phyloP scores from a whole-genome alignment of 2,113 vertebrate genomes.

The Podocnemis expansa region DNA sequence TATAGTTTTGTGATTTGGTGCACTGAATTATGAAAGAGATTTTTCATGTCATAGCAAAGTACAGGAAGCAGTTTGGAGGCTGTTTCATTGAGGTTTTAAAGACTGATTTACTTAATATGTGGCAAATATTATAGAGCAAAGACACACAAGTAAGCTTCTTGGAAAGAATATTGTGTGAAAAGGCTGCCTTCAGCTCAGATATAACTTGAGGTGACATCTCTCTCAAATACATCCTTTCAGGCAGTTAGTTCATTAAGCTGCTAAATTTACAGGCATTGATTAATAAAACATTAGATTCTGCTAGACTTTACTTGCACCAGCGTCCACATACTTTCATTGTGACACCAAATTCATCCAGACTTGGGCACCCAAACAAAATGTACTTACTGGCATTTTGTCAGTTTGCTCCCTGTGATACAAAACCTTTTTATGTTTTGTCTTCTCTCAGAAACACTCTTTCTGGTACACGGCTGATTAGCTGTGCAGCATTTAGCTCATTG shows the following conservation, averaged over 20 bases:
- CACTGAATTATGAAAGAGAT: background rate
- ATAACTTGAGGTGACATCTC: slow-evolving; percentile 41
- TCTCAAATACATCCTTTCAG: slow-evolving; percentile 43
- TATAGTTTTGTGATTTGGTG: background rate
- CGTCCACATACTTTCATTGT: background rate
- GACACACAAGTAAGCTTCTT: slow-evolving; percentile 2
- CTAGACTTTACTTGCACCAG: slow-evolving; percentile 48
- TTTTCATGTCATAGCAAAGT: background rate
- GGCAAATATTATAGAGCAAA: background rate
- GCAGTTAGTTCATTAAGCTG: background rate
- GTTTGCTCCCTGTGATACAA: slow-evolving; percentile 3
- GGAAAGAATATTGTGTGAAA: slow-evolving; percentile 30
- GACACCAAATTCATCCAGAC: slow-evolving; percentile 18
- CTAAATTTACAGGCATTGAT: slow-evolving; percentile 44
- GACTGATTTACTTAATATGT: background rate
- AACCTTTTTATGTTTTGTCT: background rate
- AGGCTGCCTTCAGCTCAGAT: slow-evolving; percentile 4
- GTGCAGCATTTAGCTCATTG: background rate
- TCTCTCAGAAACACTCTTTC: background rate
- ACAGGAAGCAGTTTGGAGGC: background rate
- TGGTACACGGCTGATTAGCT: background rate
- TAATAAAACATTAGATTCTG: slow-evolving; percentile 47
- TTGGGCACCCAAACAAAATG: slow-evolving; percentile 28
- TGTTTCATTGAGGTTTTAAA: background rate
- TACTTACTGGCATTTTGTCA: slow-evolving; percentile 20